Conservation (phyloP, 2,797 vertebrate genomes). For the Peromyscus nudipes region DNA sequence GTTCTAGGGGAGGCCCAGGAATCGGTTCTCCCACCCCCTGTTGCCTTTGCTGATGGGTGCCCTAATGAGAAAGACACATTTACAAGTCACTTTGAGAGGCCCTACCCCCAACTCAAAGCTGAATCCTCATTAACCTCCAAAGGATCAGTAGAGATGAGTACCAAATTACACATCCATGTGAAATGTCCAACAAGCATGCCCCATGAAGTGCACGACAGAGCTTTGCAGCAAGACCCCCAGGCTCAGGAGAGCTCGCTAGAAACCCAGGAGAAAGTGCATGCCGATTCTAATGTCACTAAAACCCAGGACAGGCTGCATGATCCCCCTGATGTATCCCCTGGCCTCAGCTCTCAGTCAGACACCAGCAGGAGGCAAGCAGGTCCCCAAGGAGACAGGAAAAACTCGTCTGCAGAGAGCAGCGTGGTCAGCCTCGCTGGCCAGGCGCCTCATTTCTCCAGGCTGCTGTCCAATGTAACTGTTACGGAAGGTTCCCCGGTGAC, state of each 20-base stretch:
- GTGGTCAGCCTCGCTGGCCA: slow-evolving; percentile 90
- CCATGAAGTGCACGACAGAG: slow-evolving; percentile 87
- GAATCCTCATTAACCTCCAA: slow-evolving; percentile 88
- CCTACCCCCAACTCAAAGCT: slow-evolving; percentile 86
- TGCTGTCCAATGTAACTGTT: slow-evolving; percentile 93
- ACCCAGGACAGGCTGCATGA: slow-evolving; percentile 92
- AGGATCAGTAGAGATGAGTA: slow-evolving; percentile 84
- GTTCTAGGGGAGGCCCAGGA: slow-evolving; percentile 74
- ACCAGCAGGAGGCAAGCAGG: slow-evolving; percentile 89
- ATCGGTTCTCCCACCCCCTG: slow-evolving; percentile 82
- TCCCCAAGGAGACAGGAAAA: slow-evolving; percentile 93
- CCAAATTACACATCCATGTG: slow-evolving; percentile 85
- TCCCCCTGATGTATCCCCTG: slow-evolving; percentile 89
- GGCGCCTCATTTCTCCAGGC: slow-evolving; percentile 93
- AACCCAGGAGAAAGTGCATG: slow-evolving; percentile 92
- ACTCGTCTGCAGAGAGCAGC: slow-evolving; percentile 89
- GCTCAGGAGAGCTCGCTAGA: slow-evolving; percentile 86
- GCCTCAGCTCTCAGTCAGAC: slow-evolving; percentile 88
- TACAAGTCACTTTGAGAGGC: slow-evolving; percentile 86
- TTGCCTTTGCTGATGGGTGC: slow-evolving; percentile 83
- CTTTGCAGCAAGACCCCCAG: slow-evolving; percentile 84
- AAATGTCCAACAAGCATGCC: slow-evolving; percentile 82
- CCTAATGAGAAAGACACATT: slow-evolving; percentile 82
- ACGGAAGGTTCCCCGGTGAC: slow-evolving; percentile 96
- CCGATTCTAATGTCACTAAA: slow-evolving; percentile 87